Percentiles rank a stretch among this genome's conserved stretches.
Evolutionary conservation across 2,113 vertebrate species (phyloP).

Genomic region (Sceloporus tristichus): DNA sequence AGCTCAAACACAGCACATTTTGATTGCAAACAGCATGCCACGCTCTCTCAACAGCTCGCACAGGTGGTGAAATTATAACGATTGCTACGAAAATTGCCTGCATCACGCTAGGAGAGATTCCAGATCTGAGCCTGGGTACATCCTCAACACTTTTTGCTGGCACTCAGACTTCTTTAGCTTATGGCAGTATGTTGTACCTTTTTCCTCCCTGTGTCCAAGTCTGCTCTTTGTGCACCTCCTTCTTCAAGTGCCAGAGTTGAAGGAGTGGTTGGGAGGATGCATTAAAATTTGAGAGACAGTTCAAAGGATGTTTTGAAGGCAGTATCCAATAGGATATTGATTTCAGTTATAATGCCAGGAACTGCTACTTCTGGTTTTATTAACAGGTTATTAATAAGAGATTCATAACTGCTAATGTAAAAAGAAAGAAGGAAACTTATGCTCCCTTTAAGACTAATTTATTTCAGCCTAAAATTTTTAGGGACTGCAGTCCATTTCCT

Average conservation of each 20-base stretch:
- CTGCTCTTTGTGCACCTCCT: not conserved
- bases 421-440: too few relatives aligned
- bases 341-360: not conserved
- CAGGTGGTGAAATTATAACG: slow-evolving; percentile 73
- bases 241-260: not conserved
- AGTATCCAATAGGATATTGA: not conserved
- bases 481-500: too few relatives aligned
- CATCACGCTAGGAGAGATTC: slow-evolving; percentile 59
- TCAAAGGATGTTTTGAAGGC: not conserved
- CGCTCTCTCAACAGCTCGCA: slow-evolving; percentile 64
- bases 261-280: not conserved
- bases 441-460: too few relatives aligned
- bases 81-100: slow-evolving; percentile 67
- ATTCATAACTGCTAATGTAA: slow-evolving; percentile 55
- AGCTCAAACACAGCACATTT: slow-evolving; percentile 62
- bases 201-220: not conserved
- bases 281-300: not conserved
- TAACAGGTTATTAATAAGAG: slow-evolving; percentile 50
- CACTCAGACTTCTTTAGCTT: not conserved
- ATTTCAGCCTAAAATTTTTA: too few relatives aligned
- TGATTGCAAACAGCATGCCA: slow-evolving; percentile 69
- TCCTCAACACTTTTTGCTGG: not conserved
- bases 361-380: not conserved
- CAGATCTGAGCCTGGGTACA: slow-evolving; percentile 47
- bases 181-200: not conserved